Conservation (phyloP, 2,888 invertebrate species). For the Trisateles emortualis region DNA sequence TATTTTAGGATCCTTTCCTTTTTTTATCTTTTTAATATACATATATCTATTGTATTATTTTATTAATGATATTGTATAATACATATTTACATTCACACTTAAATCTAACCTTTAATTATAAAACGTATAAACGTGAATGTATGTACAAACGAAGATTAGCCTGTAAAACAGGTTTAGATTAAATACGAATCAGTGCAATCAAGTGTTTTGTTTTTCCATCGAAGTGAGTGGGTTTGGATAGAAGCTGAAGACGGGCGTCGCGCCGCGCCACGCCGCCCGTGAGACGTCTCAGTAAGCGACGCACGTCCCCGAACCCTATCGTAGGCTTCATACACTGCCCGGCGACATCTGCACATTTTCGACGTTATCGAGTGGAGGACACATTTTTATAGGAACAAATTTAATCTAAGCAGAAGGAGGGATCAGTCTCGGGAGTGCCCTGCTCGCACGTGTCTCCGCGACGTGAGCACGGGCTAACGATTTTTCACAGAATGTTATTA, state of each 20-base stretch:
- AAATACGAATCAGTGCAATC: conserved; percentile 50
- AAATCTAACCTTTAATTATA: too few species aligned
- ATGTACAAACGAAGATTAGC: conserved; percentile 5
- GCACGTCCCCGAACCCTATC: conserved; percentile 77
- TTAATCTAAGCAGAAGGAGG: conserved; percentile 82
- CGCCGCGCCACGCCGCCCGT: neutral
- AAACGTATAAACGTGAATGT: too few species aligned
- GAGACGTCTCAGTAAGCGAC: conserved; percentile 67
- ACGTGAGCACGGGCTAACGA: conserved; percentile 77
- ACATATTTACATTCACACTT: too few species aligned
- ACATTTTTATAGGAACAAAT: conserved; percentile 84
- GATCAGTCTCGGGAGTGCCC: conserved; percentile 81
- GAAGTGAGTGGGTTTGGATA: conserved; percentile 25
- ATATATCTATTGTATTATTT: too few species aligned
- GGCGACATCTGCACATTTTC: conserved; percentile 82
- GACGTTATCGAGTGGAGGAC: conserved; percentile 78
- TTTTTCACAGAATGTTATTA: conserved; percentile 78
- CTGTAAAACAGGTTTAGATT: conserved; percentile 26
- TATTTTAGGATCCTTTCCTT: too few species aligned
- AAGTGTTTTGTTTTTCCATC: conserved; percentile 57
- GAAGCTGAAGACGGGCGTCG: conserved; percentile 1
- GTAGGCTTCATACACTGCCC: conserved; percentile 76
- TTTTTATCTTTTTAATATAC: too few species aligned
- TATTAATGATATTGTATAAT: too few species aligned
- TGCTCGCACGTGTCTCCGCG: conserved; percentile 71